Evolutionary conservation across 2,113 vertebrate genomes (phyloP).

Genomic region (Pollachius pollachius): DNA sequence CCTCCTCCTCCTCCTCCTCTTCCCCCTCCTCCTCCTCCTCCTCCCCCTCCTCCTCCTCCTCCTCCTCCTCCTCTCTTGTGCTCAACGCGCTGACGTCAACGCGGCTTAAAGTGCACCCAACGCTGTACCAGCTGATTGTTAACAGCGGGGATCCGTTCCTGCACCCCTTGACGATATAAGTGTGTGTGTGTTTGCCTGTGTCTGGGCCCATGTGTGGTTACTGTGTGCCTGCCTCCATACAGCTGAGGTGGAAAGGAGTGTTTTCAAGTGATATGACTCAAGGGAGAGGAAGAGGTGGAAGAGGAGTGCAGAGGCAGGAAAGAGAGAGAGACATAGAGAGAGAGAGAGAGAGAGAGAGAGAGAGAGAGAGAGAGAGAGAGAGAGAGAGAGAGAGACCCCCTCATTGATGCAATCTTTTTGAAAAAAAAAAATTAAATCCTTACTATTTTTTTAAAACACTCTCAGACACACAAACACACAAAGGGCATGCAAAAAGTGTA

Average conservation of each 20-base stretch:
- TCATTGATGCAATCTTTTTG: constrained; percentile 33
- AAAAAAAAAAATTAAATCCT: constrained; percentile 39
- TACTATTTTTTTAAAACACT: constrained; percentile 17
- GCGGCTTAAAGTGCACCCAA: constrained; percentile 43
- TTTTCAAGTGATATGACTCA: constrained; percentile 59
- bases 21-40: no score
- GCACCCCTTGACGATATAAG: constrained; percentile 13
- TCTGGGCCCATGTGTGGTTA: neutral
- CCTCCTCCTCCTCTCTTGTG: constrained; percentile 23
- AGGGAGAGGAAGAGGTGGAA: constrained; percentile 39
- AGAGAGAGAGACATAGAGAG: constrained; percentile 22
- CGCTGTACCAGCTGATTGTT: constrained; percentile 41
- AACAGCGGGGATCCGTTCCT: constrained; percentile 45
- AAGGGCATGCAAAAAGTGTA: neutral
- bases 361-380: constrained; percentile 18
- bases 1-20: no score
- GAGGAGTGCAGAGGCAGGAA: neutral
- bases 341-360: constrained; percentile 27
- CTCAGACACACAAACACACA: constrained; percentile 8
- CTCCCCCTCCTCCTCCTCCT: no score
- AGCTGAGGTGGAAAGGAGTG: constrained; percentile 46
- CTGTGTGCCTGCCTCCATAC: constrained; percentile 16
- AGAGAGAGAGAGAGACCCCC: constrained; percentile 18
- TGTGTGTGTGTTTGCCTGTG: constrained; percentile 38
- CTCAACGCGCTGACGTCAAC: constrained; percentile 40